These are phyloP conservation scores for Falco biarmicus DNA, from an alignment of 2,797 vertebrate genomes.

Conservation along the genomic window DNA sequence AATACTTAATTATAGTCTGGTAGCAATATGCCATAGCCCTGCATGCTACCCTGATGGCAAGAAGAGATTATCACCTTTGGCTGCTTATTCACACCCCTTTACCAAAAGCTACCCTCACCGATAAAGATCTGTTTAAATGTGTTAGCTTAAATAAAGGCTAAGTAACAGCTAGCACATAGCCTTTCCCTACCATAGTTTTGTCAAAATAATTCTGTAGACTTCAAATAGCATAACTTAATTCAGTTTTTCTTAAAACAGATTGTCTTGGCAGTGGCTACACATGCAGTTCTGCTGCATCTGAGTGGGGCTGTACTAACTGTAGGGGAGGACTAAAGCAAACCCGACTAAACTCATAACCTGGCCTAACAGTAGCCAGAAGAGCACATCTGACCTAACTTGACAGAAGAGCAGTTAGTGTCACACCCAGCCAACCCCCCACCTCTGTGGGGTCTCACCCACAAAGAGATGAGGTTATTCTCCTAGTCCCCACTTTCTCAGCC, in stretches of 20 bases:
- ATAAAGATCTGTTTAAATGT: neutral
- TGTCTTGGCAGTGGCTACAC: neutral
- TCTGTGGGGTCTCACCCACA: accelerated
- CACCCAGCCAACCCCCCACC: neutral
- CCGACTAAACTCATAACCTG: neutral
- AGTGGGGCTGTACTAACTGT: neutral
- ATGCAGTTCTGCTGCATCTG: neutral
- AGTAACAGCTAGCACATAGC: neutral
- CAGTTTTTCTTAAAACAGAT: neutral
- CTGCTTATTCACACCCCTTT: accelerated
- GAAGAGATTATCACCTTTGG: neutral
- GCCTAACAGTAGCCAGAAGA: neutral
- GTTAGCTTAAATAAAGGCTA: neutral
- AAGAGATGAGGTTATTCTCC: neutral
- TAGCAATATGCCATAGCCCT: neutral
- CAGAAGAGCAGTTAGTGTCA: neutral
- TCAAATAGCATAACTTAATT: neutral
- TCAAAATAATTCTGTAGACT: neutral
- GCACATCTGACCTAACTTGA: neutral
- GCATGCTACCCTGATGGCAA: neutral
- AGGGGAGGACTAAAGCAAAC: neutral
- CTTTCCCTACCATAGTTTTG: neutral
- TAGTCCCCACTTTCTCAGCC: neutral
- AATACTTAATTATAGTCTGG: neutral
- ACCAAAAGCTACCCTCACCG: neutral